Base-by-base conservation (phyloP, 2,888 invertebrate genomes). In the Leuctra nigra region DNA sequence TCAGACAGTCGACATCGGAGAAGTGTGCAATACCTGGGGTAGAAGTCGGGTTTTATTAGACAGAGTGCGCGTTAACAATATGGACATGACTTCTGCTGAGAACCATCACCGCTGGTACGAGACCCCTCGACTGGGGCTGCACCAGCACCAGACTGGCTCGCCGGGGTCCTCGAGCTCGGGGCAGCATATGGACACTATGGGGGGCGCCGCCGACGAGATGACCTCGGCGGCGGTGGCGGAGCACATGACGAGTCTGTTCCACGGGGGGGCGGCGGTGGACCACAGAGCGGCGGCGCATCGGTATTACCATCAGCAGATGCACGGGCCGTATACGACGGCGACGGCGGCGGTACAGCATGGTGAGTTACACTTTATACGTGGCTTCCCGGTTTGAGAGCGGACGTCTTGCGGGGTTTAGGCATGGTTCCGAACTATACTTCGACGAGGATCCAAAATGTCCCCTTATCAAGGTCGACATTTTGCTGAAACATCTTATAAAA, bases 21-120 rank as follows among this genome's bases (percentile, higher is more conserved):
- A n/a, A n/a, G n/a, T n/a, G n/a, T n/a, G n/a, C n/a, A n/a, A n/a
- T n/a, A n/a, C n/a, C n/a, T n/a, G n/a, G n/a, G n/a, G n/a, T n/a
- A n/a, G n/a, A n/a, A n/a, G n/a, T n/a, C n/a, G n/a, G n/a, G n/a
- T n/a, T n/a, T n/a, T n/a, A n/a, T n/a, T n/a, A n/a, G n/a, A n/a
- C n/a, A n/a, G n/a, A n/a, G n/a, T n/a, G n/a, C n/a, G n/a, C n/a
- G n/a, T n/a, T n/a, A n/a, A n/a, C n/a, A n/a, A n/a, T n/a, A 75
- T 74, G 74, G 74, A 74, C 72, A 74, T 74, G 74, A 71, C 73
- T 66, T 72, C 69, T 61, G 68, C 69, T 63, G 70, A 70, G 63
- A 70, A 55, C 47, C 61, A 72, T 61, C 72, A 72, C 63, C 69
- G 74, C 61, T 75, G 75, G 75, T 75, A 75, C 68, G 75, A 75